Evolutionary conservation across 2,113 vertebrate species (phyloP).

Genomic region (Suncus etruscus): DNA sequence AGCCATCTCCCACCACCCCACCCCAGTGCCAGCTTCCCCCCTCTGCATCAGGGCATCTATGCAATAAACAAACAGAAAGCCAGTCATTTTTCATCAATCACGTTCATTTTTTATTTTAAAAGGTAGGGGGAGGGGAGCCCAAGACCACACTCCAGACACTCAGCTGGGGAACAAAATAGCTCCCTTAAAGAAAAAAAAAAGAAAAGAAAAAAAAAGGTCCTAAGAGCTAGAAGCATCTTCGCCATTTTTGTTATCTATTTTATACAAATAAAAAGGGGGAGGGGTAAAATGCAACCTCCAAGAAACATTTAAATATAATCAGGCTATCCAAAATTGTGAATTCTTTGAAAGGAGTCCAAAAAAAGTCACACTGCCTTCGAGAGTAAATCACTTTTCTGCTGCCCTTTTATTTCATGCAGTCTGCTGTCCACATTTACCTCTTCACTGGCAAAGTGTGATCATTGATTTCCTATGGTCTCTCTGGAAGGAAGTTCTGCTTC

Average conservation of each 20-base stretch:
- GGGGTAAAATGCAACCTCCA: not conserved
- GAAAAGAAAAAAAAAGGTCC: slow-evolving; percentile 6
- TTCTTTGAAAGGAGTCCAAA: slow-evolving; percentile 79
- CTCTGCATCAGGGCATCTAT: slow-evolving; percentile 46
- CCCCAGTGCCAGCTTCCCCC: slow-evolving; percentile 55
- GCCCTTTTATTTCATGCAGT: slow-evolving; percentile 88
- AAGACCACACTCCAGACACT: not conserved
- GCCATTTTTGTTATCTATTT: not conserved
- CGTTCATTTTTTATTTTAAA: slow-evolving; percentile 55
- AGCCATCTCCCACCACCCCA: not conserved
- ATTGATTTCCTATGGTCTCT: slow-evolving; percentile 96
- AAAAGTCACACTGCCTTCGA: slow-evolving; percentile 82
- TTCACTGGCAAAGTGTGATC: slow-evolving; percentile 89
- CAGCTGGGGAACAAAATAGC: not conserved
- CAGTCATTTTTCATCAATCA: slow-evolving; percentile 72
- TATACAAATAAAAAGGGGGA: not conserved
- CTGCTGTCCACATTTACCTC: slow-evolving; percentile 86
- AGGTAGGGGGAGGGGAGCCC: accelerated
- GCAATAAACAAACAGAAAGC: slow-evolving; percentile 53
- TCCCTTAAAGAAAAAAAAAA: slow-evolving; percentile 52
- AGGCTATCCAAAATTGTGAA: slow-evolving; percentile 78
- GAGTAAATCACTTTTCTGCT: slow-evolving; percentile 86
- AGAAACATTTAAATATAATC: slow-evolving; percentile 71
- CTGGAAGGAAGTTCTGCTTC: slow-evolving; percentile 92
- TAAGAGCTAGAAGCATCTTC: slow-evolving; percentile 22